Conservation (phyloP, 1,140 invertebrate genomes). For the Thrips palmi region DNA sequence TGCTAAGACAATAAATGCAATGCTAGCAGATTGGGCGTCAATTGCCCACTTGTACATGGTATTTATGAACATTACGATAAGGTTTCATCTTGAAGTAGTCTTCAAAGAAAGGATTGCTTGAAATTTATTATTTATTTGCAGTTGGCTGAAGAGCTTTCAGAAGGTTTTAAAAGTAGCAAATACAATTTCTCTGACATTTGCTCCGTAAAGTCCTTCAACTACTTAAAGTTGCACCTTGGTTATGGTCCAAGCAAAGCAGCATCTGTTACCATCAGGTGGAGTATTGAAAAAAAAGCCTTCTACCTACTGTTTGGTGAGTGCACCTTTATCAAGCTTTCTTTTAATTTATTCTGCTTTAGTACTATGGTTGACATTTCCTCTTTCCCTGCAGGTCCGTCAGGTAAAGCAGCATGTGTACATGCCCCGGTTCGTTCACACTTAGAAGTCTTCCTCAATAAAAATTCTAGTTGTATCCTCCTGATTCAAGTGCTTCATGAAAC, state of each 20-base stretch:
- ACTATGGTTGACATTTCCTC: too few relatives aligned
- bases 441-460: conserved; percentile 60
- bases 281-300: conserved; percentile 47
- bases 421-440: too few relatives aligned
- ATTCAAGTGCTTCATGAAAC: conserved; percentile 71
- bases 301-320: conserved; percentile 38
- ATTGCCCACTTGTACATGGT: too few relatives aligned
- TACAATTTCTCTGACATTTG: conserved; percentile 36
- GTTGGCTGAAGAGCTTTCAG: too few relatives aligned
- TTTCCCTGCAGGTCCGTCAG: too few relatives aligned
- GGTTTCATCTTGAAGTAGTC: too few relatives aligned
- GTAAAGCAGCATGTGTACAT: too few relatives aligned
- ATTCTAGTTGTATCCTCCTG: conserved; percentile 52
- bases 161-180: too few relatives aligned
- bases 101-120: too few relatives aligned
- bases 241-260: conserved; percentile 65
- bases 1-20: conserved; percentile 57
- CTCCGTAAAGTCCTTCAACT: conserved; percentile 62
- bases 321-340: conserved; percentile 11
- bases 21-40: conserved; percentile 77
- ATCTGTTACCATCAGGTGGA: conserved; percentile 58
- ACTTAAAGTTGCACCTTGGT: conserved; percentile 55
- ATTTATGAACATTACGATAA: too few relatives aligned
- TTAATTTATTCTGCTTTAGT: too few relatives aligned
- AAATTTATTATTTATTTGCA: too few relatives aligned